These are phyloP conservation scores for Sphaerodactylus townsendi DNA, from an alignment of 2,113 vertebrate genomes.

Conservation along the genomic window DNA sequence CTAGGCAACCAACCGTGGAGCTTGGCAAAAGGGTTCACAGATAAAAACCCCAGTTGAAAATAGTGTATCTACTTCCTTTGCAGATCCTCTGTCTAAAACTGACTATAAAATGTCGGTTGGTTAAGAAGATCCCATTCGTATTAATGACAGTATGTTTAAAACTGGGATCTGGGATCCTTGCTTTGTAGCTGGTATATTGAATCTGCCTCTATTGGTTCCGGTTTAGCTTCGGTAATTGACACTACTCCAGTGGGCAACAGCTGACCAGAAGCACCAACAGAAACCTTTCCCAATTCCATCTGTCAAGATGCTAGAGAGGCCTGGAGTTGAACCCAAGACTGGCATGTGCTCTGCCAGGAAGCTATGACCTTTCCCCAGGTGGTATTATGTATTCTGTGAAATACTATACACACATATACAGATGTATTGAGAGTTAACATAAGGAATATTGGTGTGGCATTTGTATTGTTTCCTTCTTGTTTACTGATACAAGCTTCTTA, in stretches of 20 bases:
- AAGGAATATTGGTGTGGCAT: background rate
- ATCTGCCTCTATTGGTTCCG: too few species aligned
- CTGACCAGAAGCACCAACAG: background rate
- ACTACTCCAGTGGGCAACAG: background rate
- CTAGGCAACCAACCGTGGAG: background rate
- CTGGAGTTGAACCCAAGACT: background rate
- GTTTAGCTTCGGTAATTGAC: too few species aligned
- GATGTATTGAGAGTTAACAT: background rate
- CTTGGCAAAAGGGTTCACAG: background rate
- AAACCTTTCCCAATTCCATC: background rate
- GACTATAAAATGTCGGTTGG: background rate
- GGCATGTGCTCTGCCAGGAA: background rate
- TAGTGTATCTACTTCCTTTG: too few species aligned
- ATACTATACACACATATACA: too few species aligned
- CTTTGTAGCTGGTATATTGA: background rate
- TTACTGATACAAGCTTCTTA: background rate
- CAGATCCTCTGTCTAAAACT: too few species aligned
- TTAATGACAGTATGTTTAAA: background rate
- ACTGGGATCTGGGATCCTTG: background rate
- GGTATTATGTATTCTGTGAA: background rate
- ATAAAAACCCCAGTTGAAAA: background rate
- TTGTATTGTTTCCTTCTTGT: background rate
- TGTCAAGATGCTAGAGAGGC: background rate
- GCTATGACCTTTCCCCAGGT: background rate
- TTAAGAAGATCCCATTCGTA: background rate